Evolutionary conservation across 1,140 invertebrate genomes (phyloP), one percentile per base, ranked within the genome.

Genomic region (Magallana angulata): DNA sequence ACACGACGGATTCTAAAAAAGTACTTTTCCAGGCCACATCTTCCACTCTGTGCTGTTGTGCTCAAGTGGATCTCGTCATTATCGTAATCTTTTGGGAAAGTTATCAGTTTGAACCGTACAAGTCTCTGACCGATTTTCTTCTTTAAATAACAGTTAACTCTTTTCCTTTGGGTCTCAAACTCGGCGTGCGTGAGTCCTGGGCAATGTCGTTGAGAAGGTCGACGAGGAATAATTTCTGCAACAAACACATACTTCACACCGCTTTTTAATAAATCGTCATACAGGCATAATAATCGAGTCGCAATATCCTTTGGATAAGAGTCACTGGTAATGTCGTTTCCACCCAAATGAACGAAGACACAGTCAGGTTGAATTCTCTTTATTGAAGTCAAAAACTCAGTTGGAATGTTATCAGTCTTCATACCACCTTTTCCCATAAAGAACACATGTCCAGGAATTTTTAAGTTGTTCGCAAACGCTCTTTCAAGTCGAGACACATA

Each of bases 311-410:
- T 36, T 58, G 85, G 64, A 48, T 85, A 18, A 7, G 68, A 71
- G n/a, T 12, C 18, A 30, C n/a, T 57, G 0, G 85, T 68, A 64
- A 85, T 85, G 57, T 85, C 85, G n/a, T 85, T 85, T 57, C 64
- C 85, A 8, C 64, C 85, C n/a, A 85, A 24, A 85, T 85, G 64
- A 64, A 85, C 11, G n/a, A 85, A 85, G n/a, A 85, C 64, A 57
- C 60, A n/a, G 62, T 85, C 16, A 16, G 84, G 62, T 71, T 56
- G 24, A 30, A 85, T 62, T 36, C 68, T 62, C 48, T 24, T 16
- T 18, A 85, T 24, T 12, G 59, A 48, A 7, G 24, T 18, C 18
- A 64, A 57, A 36, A 85, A 18, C n/a, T 85, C 62, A n/a, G 11
- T 57, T 30, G 85, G 85, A 57, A 85, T 85, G 16, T 12, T 57